Conservation (phyloP, 2,888 invertebrate genomes). For the Heliconius erato region DNA sequence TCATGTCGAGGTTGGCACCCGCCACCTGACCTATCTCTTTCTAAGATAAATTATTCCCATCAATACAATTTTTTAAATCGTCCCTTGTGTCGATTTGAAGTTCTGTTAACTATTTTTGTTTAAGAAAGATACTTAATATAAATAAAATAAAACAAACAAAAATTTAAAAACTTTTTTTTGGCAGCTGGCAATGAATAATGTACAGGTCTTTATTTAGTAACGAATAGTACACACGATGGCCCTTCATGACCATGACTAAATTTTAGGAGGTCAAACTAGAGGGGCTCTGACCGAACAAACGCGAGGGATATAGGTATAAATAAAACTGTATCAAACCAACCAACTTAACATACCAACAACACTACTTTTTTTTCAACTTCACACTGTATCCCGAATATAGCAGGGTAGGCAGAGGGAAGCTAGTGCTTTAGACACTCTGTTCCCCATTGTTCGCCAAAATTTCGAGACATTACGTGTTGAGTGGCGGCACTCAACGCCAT, state of each 20-base stretch:
- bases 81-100: not conserved
- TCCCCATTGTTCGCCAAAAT: no score
- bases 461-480: no score
- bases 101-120: not conserved
- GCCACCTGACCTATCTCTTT: slow-evolving; percentile 11
- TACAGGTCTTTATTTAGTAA: not conserved
- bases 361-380: no score
- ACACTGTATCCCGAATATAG: no score
- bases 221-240: not conserved
- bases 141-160: no score
- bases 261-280: not conserved
- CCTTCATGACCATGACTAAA: not conserved
- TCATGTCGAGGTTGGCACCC: not conserved
- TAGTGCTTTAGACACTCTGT: no score
- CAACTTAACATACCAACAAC: no score
- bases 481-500: no score
- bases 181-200: not conserved
- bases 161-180: no score
- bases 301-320: not conserved
- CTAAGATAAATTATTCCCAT: not conserved
- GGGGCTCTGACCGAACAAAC: not conserved
- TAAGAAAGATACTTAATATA: no score
- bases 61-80: not conserved
- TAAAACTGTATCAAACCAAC: no score
- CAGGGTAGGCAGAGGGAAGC: no score